phyloP scores from a whole-genome alignment of 2,113 vertebrate species.

The Tachysurus vachellii region DNA sequence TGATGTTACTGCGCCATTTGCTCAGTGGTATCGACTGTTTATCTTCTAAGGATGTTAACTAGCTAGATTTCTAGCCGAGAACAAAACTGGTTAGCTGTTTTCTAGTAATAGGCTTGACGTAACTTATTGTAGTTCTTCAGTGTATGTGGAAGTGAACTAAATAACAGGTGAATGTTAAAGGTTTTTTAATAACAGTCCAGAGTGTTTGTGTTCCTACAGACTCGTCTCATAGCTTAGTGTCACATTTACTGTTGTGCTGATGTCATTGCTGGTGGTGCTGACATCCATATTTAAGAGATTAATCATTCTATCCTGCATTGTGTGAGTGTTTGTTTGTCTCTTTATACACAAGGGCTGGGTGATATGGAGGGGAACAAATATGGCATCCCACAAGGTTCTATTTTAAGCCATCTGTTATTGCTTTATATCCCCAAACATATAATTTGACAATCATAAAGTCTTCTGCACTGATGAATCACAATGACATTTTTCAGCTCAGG shows the following conservation, averaged over 20 bases:
- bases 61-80: not conserved
- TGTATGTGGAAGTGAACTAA: not conserved
- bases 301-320: not conserved
- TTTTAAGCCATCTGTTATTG: slow-evolving; percentile 3
- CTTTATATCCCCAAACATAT: not conserved
- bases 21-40: slow-evolving; percentile 51
- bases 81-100: not conserved
- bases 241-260: not conserved
- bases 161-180: not conserved
- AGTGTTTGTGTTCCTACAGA: not conserved
- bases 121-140: not conserved
- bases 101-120: not conserved
- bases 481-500: not conserved
- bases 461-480: not conserved
- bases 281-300: not conserved
- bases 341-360: slow-evolving; percentile 5
- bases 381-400: not conserved
- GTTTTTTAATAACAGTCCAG: not conserved
- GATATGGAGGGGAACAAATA: too few species aligned
- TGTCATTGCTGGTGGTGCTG: not conserved
- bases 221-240: not conserved
- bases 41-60: slow-evolving; percentile 41
- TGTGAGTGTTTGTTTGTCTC: not conserved
- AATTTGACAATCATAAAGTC: not conserved
- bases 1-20: slow-evolving; percentile 78